These are phyloP conservation scores for Druon quercuslanigerum DNA, from an alignment of 1,140 invertebrate species.

Conservation along the genomic window DNA sequence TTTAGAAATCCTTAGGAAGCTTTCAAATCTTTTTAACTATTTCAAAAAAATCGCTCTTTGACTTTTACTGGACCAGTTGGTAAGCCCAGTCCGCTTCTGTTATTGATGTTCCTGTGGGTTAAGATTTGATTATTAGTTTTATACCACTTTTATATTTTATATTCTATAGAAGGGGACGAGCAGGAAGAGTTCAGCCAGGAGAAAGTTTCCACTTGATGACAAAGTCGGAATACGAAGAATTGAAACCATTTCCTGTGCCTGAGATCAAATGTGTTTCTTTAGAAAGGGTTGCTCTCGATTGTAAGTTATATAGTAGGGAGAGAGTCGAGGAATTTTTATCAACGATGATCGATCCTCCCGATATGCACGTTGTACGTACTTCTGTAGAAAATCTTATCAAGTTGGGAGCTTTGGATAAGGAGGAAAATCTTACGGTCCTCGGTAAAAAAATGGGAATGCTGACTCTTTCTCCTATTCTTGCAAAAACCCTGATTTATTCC, in stretches of 20 bases:
- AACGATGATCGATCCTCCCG: slow-evolving; percentile 78
- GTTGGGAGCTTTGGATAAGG: slow-evolving; percentile 75
- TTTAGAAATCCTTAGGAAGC: no score
- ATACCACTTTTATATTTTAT: slow-evolving; percentile 31
- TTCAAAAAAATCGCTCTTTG: no score
- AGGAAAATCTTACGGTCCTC: slow-evolving; percentile 78
- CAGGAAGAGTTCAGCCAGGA: slow-evolving; percentile 83
- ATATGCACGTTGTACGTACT: slow-evolving; percentile 63
- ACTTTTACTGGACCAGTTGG: no score
- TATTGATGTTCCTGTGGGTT: no score
- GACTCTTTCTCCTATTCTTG: slow-evolving; percentile 76
- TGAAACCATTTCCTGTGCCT: slow-evolving; percentile 77
- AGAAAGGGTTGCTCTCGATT: slow-evolving; percentile 80
- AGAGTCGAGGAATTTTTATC: slow-evolving; percentile 75
- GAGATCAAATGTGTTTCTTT: slow-evolving; percentile 80
- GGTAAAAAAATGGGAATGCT: slow-evolving; percentile 76
- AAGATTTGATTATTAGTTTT: not conserved
- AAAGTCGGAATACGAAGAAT: slow-evolving; percentile 68
- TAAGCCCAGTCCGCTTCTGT: no score
- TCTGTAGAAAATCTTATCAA: slow-evolving; percentile 76
- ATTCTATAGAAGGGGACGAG: slow-evolving; percentile 77
- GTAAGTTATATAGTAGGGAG: slow-evolving; percentile 76
- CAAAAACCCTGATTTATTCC: slow-evolving; percentile 76
- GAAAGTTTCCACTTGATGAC: slow-evolving; percentile 87
- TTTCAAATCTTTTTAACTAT: no score